A percentile compares a stretch with the other conserved stretches of the same genome.
Evolutionary conservation across 2,113 vertebrate species (phyloP).

Genomic region (Athene cunicularia): DNA sequence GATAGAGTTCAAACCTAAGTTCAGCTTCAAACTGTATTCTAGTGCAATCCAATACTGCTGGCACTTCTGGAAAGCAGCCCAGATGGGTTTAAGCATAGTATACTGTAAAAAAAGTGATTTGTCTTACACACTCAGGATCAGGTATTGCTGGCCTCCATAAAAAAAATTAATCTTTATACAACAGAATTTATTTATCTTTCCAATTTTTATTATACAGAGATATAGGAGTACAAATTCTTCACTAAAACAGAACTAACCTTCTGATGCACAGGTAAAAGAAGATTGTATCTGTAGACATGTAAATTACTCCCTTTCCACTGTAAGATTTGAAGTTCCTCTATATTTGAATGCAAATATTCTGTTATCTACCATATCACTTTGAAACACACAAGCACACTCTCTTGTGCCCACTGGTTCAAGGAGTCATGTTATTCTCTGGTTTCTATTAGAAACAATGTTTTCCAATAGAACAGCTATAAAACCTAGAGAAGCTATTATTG

Average conservation of each 20-base stretch:
- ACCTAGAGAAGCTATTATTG: neutral
- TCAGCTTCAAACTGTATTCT: conserved; percentile 44
- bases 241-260: neutral
- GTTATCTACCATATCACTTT: neutral
- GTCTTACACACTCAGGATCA: neutral
- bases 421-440: neutral
- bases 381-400: neutral
- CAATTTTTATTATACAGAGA: neutral
- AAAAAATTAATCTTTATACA: neutral
- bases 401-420: neutral
- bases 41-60: neutral
- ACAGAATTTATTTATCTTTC: neutral
- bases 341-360: neutral
- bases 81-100: neutral
- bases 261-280: neutral
- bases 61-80: conserved; percentile 6
- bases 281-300: neutral
- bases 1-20: conserved; percentile 25
- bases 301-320: neutral
- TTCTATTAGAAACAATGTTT: neutral
- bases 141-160: neutral
- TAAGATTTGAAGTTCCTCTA: neutral
- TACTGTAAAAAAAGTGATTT: conserved; percentile 2
- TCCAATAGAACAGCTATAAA: neutral
- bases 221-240: neutral